Evolutionary conservation across 1,140 invertebrate genomes (phyloP).

Genomic region (Aphelinus certus): DNA sequence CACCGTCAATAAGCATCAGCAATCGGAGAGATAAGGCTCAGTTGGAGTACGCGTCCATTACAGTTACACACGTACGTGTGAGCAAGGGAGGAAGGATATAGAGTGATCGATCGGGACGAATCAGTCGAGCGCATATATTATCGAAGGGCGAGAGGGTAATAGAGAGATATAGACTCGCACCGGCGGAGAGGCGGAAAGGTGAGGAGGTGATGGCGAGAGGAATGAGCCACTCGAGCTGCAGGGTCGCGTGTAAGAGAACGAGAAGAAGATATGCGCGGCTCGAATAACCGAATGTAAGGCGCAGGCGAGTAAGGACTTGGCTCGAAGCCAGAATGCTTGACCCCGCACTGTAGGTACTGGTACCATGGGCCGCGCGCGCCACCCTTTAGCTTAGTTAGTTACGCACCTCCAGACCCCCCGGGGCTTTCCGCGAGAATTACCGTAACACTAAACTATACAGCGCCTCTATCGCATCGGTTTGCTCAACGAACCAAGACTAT

Average conservation of each 20-base stretch:
- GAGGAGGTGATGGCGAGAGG: slow-evolving; percentile 6
- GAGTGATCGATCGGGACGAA: not conserved
- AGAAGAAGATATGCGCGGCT: not conserved
- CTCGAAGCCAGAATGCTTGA: slow-evolving; percentile 14
- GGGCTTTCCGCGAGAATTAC: slow-evolving; percentile 26
- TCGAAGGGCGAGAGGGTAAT: not conserved
- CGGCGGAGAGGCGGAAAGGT: not conserved
- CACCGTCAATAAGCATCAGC: no score
- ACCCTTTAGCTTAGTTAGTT: slow-evolving; percentile 11
- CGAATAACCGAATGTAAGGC: slow-evolving; percentile 2
- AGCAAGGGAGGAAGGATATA: not conserved
- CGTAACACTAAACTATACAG: slow-evolving; percentile 13
- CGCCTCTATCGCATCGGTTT: not conserved
- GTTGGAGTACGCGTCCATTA: no score
- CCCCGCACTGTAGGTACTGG: not conserved
- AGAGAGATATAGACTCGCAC: not conserved
- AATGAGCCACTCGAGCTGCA: not conserved
- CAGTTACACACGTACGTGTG: no score
- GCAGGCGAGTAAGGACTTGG: not conserved
- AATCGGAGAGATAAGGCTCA: no score
- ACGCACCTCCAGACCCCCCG: not conserved
- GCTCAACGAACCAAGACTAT: slow-evolving; percentile 33
- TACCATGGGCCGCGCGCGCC: not conserved
- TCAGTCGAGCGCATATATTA: not conserved
- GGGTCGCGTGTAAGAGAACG: not conserved